Conservation (phyloP, 2,113 vertebrate species). For the Aldabrachelys gigantea region DNA sequence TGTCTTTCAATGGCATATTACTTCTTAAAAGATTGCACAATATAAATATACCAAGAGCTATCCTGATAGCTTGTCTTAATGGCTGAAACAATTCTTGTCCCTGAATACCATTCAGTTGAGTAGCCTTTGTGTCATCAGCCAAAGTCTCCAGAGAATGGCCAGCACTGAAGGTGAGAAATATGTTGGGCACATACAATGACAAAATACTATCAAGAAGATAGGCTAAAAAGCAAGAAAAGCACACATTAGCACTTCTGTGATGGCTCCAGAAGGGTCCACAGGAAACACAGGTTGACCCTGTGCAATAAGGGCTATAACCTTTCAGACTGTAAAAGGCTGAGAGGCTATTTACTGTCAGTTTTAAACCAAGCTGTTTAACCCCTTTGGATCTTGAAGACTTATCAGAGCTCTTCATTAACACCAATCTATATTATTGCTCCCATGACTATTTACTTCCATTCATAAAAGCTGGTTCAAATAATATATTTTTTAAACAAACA, state of each 20-base stretch:
- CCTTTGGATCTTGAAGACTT: not conserved
- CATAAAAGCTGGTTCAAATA: slow-evolving; percentile 30
- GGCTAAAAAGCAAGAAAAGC: slow-evolving; percentile 68
- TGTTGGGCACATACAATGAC: slow-evolving; percentile 31
- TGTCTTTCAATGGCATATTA: not conserved
- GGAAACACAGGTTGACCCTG: slow-evolving; percentile 17
- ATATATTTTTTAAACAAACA: not conserved
- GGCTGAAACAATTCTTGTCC: not conserved
- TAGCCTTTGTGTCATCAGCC: slow-evolving; percentile 55
- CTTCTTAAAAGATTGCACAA: not conserved
- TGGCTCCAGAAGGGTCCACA: slow-evolving; percentile 50
- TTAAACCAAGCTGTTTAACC: not conserved
- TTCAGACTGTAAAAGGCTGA: not conserved
- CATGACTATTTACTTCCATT: not conserved
- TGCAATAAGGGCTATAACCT: slow-evolving; percentile 21
- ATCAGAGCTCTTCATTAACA: not conserved
- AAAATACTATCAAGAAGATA: slow-evolving; percentile 39
- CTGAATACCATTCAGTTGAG: slow-evolving; percentile 27
- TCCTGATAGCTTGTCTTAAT: not conserved
- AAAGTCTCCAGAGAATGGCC: slow-evolving; percentile 66
- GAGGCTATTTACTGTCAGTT: not conserved
- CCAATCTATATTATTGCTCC: not conserved
- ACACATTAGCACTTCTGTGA: slow-evolving; percentile 76
- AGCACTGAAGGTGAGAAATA: slow-evolving; percentile 74
- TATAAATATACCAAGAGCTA: not conserved